Conservation (phyloP, 2,797 vertebrate species). For the Chloroceryle amazona region DNA sequence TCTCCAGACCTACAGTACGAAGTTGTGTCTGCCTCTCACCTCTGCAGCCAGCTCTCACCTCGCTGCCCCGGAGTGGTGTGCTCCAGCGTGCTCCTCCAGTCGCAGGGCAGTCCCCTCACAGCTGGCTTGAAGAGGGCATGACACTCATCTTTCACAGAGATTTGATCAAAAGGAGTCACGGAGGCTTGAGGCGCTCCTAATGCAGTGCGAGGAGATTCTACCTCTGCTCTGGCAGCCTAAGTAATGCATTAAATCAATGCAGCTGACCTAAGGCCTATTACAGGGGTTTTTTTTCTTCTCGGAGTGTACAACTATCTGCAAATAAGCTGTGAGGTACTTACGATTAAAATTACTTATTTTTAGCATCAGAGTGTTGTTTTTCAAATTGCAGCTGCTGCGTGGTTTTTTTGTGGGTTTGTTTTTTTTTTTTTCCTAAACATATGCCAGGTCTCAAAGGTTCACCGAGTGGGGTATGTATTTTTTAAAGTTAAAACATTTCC, state of each 20-base stretch:
- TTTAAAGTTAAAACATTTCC: conserved; percentile 24
- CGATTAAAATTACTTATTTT: conserved; percentile 42
- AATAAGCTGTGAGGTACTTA: conserved; percentile 56
- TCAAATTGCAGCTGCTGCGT: conserved; percentile 17
- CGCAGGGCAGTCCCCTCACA: conserved; percentile 92
- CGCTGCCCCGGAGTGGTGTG: conserved; percentile 72
- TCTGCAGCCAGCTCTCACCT: conserved; percentile 86
- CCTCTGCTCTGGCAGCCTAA: conserved; percentile 82
- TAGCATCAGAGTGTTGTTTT: not conserved
- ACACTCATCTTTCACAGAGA: conserved; percentile 97
- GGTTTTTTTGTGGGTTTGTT: too few relatives aligned
- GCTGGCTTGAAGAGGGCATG: conserved; percentile 90
- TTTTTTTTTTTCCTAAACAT: not conserved
- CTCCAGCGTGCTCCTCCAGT: conserved; percentile 82
- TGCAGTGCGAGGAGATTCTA: conserved; percentile 87
- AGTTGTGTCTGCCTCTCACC: conserved; percentile 86
- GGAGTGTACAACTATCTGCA: conserved; percentile 63
- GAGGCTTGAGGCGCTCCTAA: conserved; percentile 89
- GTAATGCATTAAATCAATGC: conserved; percentile 91
- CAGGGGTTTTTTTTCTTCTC: not conserved
- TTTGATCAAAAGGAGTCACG: conserved; percentile 95
- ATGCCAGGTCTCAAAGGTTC: conserved; percentile 27
- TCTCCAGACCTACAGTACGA: conserved; percentile 80
- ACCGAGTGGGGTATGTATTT: not conserved
- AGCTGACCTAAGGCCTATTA: conserved; percentile 86